phyloP scores from a whole-genome alignment of 1,140 invertebrate species.

The Caenorhabditis brenneri region DNA sequence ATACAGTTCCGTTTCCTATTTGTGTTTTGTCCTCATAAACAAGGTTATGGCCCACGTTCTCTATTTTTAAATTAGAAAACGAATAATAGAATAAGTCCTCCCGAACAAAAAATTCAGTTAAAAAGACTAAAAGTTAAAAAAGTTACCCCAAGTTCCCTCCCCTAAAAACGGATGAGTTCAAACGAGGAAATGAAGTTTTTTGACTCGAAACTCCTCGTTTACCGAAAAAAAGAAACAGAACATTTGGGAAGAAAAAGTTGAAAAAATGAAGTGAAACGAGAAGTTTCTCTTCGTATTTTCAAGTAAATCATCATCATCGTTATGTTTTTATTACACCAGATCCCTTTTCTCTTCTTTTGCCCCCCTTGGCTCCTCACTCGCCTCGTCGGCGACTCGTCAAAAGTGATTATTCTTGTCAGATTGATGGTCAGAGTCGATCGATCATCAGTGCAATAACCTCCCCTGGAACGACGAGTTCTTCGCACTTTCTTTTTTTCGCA shows the following conservation, averaged over 20 bases:
- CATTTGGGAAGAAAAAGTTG: not conserved
- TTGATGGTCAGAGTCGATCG: slow-evolving; percentile 24
- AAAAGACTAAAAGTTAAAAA: not conserved
- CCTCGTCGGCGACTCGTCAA: slow-evolving; percentile 13
- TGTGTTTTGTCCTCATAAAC: too few species aligned
- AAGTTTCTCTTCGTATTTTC: not conserved
- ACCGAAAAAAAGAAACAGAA: not conserved
- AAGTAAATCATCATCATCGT: not conserved
- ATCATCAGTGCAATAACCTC: not conserved
- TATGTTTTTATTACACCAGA: slow-evolving; percentile 26
- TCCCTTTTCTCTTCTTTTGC: not conserved
- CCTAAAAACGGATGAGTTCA: not conserved
- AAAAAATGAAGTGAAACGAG: not conserved
- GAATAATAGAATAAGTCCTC: not conserved
- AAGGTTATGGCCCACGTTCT: not conserved
- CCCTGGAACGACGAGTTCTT: slow-evolving; percentile 17
- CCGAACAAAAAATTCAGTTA: not conserved
- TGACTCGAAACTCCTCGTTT: not conserved
- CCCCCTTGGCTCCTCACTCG: not conserved
- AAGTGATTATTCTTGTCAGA: slow-evolving; percentile 41
- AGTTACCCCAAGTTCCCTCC: not conserved
- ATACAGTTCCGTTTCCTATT: too few species aligned
- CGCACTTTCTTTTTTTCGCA: slow-evolving; percentile 17
- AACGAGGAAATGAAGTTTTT: not conserved
- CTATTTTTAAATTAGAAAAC: not conserved